Evolutionary conservation across 1,140 invertebrate genomes (phyloP).

Genomic region (Dolichoris vasculosae): DNA sequence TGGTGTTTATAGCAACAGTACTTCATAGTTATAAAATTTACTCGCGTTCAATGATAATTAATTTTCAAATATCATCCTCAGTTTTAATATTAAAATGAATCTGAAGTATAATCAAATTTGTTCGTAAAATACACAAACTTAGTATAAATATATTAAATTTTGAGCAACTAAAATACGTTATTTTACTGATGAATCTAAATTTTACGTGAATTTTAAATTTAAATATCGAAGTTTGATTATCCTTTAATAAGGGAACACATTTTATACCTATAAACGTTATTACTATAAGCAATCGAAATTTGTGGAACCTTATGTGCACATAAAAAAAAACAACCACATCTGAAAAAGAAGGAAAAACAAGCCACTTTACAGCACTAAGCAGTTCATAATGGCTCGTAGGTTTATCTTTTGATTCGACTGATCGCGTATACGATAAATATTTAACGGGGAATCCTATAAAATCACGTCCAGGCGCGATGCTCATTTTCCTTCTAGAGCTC

Average conservation of each 20-base stretch:
- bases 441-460: not conserved
- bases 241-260: not conserved
- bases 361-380: not conserved
- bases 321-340: not conserved
- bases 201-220: not conserved
- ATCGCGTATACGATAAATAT: conserved; percentile 19
- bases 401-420: not conserved
- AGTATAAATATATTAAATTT: not conserved
- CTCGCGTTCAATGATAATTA: not conserved
- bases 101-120: not conserved
- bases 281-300: not conserved
- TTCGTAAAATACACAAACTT: not conserved
- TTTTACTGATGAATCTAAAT: not conserved
- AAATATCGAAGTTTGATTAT: not conserved
- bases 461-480: not conserved
- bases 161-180: not conserved
- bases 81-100: not conserved
- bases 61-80: not conserved
- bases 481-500: not conserved
- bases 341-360: not conserved
- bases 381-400: not conserved
- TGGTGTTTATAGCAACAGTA: not conserved
- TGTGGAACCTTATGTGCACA: not conserved
- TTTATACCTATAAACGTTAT: not conserved
- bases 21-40: not conserved